Percentiles rank a stretch among this genome's conserved stretches.
Conservation (phyloP, 2,797 vertebrate species). For the Diglossa cyanea region DNA sequence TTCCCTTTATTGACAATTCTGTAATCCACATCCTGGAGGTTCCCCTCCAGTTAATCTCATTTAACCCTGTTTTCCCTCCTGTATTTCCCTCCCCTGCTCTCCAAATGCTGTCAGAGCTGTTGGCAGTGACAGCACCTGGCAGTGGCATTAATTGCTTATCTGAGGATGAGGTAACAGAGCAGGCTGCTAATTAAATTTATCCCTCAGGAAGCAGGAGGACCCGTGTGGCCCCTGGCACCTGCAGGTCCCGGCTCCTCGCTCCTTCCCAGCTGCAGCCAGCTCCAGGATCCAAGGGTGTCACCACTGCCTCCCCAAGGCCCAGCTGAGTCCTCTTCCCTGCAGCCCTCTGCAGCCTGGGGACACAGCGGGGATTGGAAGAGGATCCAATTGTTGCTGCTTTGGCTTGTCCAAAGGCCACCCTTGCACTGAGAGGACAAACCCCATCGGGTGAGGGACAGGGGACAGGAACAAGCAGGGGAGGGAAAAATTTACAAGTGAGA, state of each 20-base stretch:
- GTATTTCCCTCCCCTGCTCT: neutral
- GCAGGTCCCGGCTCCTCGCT: neutral
- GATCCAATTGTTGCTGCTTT: neutral
- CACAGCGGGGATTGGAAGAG: fast-evolving
- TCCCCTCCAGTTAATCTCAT: conserved; percentile 36
- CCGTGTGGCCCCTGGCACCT: neutral
- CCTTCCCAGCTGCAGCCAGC: neutral
- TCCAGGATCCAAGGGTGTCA: neutral
- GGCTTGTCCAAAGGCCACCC: neutral
- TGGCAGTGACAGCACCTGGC: conserved; percentile 63
- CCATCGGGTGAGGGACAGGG: fast-evolving
- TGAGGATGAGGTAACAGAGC: conserved; percentile 61
- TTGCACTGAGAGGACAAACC: neutral
- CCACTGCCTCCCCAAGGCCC: neutral
- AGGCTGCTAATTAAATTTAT: conserved; percentile 74
- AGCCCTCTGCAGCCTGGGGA: neutral
- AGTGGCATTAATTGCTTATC: conserved; percentile 72
- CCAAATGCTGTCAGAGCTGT: conserved; percentile 35
- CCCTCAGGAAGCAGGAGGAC: conserved; percentile 62
- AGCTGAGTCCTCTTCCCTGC: neutral
- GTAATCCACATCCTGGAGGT: neutral
- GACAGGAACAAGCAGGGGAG: neutral
- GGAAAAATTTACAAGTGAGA: neutral
- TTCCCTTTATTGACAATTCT: neutral
- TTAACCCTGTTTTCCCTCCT: conserved; percentile 26